These are phyloP conservation scores for Cryptocheilus praepositus DNA, from an alignment of 2,888 invertebrate species.

Conservation along the genomic window DNA sequence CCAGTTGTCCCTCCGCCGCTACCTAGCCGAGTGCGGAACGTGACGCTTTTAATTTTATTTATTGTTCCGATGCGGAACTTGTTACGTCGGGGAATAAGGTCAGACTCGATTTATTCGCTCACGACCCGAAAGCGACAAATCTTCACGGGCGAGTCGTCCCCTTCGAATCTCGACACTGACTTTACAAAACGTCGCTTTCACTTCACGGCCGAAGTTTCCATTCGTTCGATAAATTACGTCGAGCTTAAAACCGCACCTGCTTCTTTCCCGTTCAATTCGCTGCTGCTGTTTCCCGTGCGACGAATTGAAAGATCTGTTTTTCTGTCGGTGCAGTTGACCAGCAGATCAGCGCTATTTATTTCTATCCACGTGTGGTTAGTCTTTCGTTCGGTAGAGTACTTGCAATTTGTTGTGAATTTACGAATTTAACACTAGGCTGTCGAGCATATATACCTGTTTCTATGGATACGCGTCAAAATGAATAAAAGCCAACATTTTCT, in stretches of 20 bases:
- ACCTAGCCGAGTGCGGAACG: not conserved
- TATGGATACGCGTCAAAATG: too few relatives aligned
- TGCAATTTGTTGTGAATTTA: too few relatives aligned
- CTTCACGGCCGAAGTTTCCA: not conserved
- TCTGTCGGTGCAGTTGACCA: too few relatives aligned
- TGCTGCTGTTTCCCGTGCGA: too few relatives aligned
- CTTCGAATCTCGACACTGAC: conserved; percentile 3
- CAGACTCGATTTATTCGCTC: conserved; percentile 7
- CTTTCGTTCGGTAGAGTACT: too few relatives aligned
- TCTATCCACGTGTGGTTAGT: too few relatives aligned
- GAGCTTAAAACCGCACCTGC: conserved; percentile 17
- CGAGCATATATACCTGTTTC: too few relatives aligned
- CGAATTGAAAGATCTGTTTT: too few relatives aligned
- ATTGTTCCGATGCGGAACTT: not conserved
- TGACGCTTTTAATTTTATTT: too few relatives aligned
- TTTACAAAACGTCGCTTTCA: not conserved
- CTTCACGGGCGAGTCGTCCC: conserved; percentile 2
- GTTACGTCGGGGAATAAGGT: not conserved
- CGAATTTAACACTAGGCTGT: too few relatives aligned
- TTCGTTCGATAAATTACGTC: conserved; percentile 14
- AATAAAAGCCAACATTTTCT: too few relatives aligned
- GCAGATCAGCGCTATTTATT: too few relatives aligned
- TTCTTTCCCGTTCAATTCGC: conserved; percentile 9
- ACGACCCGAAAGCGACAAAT: conserved; percentile 3
- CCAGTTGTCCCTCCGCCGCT: not conserved